Conservation (phyloP, 2,113 vertebrate genomes). For the Dascyllus trimaculatus region DNA sequence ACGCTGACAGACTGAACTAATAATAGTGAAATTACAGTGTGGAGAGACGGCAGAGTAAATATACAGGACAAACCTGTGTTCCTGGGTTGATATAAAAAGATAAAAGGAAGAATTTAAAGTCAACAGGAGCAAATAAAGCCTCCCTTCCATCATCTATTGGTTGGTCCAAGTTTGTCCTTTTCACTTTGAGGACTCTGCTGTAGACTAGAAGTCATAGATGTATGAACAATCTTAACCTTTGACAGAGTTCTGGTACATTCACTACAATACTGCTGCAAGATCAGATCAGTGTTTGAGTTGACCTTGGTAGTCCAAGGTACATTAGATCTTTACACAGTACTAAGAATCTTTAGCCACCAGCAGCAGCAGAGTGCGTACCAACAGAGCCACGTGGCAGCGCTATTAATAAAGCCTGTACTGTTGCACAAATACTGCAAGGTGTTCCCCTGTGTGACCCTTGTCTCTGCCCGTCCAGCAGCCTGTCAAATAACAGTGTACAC, state of each 20-base stretch:
- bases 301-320: constrained; percentile 61
- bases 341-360: constrained; percentile 34
- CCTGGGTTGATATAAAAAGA: too few relatives aligned
- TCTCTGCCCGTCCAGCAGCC: constrained; percentile 1
- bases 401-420: constrained; percentile 79
- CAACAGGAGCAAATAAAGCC: not conserved
- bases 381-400: constrained; percentile 56
- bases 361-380: constrained; percentile 44
- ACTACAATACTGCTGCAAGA: constrained; percentile 3
- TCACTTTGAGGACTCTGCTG: not conserved
- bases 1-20: too few relatives aligned
- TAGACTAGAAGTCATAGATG: not conserved
- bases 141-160: not conserved
- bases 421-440: constrained; percentile 68
- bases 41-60: too few relatives aligned
- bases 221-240: not conserved
- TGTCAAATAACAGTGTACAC: not conserved
- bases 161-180: not conserved
- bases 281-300: constrained; percentile 20
- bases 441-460: constrained; percentile 60
- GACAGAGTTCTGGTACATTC: not conserved
- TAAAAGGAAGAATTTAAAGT: too few relatives aligned
- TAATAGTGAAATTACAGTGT: too few relatives aligned
- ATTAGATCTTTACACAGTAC: constrained; percentile 42
- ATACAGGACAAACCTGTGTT: not conserved